Evolutionary conservation across 2,113 vertebrate species (phyloP), one percentile per base, ranked within the genome.

Genomic region (Prunella himalayana): DNA sequence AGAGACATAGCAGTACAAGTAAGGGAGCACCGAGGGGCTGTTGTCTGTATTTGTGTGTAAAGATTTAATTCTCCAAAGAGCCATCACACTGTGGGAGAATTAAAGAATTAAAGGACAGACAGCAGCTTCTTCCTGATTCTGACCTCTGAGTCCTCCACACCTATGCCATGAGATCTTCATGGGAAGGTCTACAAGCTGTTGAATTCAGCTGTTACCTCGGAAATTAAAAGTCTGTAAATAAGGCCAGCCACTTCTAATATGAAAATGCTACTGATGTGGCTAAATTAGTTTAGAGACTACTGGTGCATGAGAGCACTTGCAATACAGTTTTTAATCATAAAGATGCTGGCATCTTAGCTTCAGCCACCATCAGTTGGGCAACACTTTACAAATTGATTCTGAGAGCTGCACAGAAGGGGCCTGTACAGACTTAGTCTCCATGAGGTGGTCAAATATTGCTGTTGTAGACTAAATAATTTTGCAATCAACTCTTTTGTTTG

Each of bases 141-240:
- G 19, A 57, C 71, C 61, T 93, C 82, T 0, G 3, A 63, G 86
- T 70, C 47, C 61, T 76, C 60, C 76, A 39, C 64, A 73, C 69
- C 69, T 77, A 35, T 18, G 4, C 2, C 6, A 31, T 22, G 70
- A 88, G 61, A 71, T 57, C 47, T 35, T 64, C 0, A 2, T 94
- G 84, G 82, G 75, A 77, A 71, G 59, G 54, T 65, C 41, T 72
- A 15, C 63, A 73, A 92, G 88, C 82, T 84, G 45, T 72, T 76
- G 70, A 53, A 59, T 87, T 92, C 89, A 91, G 63, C 75, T 91
- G 75, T 80, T 93, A 45, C 57, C 75, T 80, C 59, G 78, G 49
- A 86, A 76, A 68, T 72, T 10, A 41, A 47, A 90, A 35, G 25
- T 78, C 15, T 51, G 50, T 75, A 85, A 76, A 72, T 41, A 88